phyloP scores from a whole-genome alignment of 2,113 vertebrate genomes.

The Synodontis membranacea region DNA sequence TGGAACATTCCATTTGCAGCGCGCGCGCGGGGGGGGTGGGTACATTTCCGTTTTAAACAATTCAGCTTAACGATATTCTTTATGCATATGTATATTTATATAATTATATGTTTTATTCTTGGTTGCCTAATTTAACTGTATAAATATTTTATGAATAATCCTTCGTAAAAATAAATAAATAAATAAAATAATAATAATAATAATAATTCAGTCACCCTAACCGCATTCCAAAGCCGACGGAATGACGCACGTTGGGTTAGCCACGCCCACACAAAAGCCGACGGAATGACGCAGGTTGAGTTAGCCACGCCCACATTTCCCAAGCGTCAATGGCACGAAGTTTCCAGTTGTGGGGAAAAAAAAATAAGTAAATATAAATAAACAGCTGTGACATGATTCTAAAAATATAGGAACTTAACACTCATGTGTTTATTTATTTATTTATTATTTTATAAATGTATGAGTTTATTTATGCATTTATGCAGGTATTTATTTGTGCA shows the following conservation, averaged over 20 bases:
- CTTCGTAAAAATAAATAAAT: neutral
- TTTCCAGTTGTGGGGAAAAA: neutral
- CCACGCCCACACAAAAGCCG: neutral
- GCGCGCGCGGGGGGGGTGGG: neutral
- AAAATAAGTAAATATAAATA: neutral
- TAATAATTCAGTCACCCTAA: neutral
- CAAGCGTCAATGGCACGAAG: no score
- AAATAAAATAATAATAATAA: no score
- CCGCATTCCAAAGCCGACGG: neutral
- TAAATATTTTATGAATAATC: neutral
- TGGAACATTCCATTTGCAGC: slow-evolving; percentile 53
- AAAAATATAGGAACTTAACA: no score
- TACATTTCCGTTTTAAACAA: no score
- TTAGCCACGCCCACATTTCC: neutral
- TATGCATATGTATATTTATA: neutral
- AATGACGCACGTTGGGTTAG: neutral
- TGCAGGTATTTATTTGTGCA: neutral
- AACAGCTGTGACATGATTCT: no score
- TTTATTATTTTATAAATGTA: no score
- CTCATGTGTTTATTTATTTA: no score
- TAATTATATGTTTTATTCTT: neutral
- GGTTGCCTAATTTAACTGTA: neutral
- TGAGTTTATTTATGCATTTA: neutral
- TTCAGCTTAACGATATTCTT: neutral
- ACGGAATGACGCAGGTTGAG: neutral